Conservation (phyloP, 2,113 vertebrate genomes). For the Hyperoodon ampullatus region DNA sequence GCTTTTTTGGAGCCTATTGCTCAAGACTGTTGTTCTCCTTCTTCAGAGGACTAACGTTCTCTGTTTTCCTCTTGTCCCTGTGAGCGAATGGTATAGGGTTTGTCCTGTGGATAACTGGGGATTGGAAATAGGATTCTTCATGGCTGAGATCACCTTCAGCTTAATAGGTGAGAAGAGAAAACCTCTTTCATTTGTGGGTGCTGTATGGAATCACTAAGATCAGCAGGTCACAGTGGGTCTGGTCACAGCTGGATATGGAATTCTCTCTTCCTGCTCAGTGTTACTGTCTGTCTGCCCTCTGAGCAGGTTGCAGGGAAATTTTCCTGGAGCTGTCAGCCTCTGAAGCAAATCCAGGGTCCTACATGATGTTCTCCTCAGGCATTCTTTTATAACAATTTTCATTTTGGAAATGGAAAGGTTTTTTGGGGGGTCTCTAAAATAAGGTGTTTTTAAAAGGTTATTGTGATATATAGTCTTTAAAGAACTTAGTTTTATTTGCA, state of each 20-base stretch:
- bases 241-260: neutral
- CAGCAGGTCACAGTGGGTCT: neutral
- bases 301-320: neutral
- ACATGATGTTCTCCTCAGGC: neutral
- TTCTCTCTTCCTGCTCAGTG: neutral
- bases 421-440: neutral
- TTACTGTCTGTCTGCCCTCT: neutral
- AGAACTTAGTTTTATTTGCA: neutral
- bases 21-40: neutral
- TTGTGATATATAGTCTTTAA: neutral
- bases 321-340: neutral
- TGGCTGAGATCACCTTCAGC: neutral
- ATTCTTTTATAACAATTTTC: neutral
- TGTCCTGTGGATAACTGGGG: neutral
- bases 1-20: neutral
- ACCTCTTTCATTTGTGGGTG: neutral
- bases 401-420: neutral
- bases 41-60: neutral
- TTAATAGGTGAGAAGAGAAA: neutral
- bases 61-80: neutral
- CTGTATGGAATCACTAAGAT: neutral
- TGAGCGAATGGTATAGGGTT: neutral
- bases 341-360: neutral
- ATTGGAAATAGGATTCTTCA: constrained; percentile 33
- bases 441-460: neutral